A percentile compares a stretch with the other conserved stretches of the same genome.
Conservation (phyloP, 2,888 invertebrate species). For the Tipula unca region DNA sequence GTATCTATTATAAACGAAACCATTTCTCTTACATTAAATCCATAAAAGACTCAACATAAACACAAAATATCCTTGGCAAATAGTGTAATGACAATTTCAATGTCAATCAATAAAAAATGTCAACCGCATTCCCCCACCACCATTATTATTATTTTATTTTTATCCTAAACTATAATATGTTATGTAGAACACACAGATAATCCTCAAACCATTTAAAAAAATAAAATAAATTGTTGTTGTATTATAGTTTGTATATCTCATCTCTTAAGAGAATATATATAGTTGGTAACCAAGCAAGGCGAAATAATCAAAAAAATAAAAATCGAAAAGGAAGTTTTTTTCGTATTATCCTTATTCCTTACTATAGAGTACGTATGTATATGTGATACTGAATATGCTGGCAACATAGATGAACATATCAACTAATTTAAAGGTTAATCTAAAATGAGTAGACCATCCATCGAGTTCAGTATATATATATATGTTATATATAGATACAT, state of each 20-base stretch:
- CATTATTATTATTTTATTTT: too few species aligned
- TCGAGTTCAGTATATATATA: background rate
- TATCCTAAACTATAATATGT: background rate
- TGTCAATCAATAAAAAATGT: background rate
- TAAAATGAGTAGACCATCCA: background rate
- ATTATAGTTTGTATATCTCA: background rate
- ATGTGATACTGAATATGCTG: background rate
- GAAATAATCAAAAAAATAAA: too few species aligned
- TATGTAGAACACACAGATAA: background rate
- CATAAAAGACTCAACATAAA: background rate
- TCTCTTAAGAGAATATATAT: background rate
- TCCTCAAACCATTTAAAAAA: background rate
- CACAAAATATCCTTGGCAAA: background rate
- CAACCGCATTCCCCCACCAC: background rate
- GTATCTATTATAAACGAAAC: background rate
- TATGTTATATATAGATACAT: background rate
- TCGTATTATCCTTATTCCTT: background rate
- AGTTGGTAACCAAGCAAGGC: background rate
- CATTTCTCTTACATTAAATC: background rate
- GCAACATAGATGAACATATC: background rate
- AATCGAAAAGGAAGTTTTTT: background rate
- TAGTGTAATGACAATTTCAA: background rate
- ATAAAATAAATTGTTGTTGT: background rate
- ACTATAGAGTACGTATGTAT: background rate
- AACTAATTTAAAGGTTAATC: slow-evolving; percentile 8